Evolutionary conservation across 1,140 invertebrate species (phyloP), one percentile per base, ranked within the genome.

Genomic region (Sitobion miscanthi): DNA sequence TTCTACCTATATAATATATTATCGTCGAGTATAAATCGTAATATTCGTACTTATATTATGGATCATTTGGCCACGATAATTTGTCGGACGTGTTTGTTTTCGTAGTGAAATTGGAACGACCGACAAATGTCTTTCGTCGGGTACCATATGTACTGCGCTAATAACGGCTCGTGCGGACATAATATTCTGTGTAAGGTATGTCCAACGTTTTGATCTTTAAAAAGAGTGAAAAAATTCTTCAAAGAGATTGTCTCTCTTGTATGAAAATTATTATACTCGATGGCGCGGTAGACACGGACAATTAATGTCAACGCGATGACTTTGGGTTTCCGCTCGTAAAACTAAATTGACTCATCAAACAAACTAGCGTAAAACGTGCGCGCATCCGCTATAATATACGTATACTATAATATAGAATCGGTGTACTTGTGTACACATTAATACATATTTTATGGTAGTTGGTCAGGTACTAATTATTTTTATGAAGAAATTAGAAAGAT

Each of bases 231-330:
- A 30, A 77, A 77, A n/a, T 77, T 77, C 62, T 77, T 77, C 62
- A 77, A 77, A 77, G 62, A 77, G 62, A 77, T n/a, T n/a, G 62
- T 77, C 30, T 69, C 21, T 69, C 62, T 77, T 17, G 5, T 77
- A 77, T 77, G 62, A 77, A 77, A 77, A 77, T 77, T 30, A 62
- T 62, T 77, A 35, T 17, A 17, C 62, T n/a, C 62, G 62, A n/a
- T 77, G 62, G n/a, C 62, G 14, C n/a, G n/a, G n/a, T n/a, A 77
- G 62, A 77, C 17, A 77, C 62, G 62, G 62, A 35, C 30, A 77
- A 77, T 77, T 77, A 77, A 77, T 77, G 62, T 77, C 62, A n/a
- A 77, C 62, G 21, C 62, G 62, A 77, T 77, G 62, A 77, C 62
- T 77, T n/a, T n/a, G 62, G 62, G n/a, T 77, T 77, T 77, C 62